A percentile compares a stretch with the other conserved stretches of the same genome.
Evolutionary conservation across 1,140 invertebrate species (phyloP).

Genomic region (Thereuonema tuberculata): DNA sequence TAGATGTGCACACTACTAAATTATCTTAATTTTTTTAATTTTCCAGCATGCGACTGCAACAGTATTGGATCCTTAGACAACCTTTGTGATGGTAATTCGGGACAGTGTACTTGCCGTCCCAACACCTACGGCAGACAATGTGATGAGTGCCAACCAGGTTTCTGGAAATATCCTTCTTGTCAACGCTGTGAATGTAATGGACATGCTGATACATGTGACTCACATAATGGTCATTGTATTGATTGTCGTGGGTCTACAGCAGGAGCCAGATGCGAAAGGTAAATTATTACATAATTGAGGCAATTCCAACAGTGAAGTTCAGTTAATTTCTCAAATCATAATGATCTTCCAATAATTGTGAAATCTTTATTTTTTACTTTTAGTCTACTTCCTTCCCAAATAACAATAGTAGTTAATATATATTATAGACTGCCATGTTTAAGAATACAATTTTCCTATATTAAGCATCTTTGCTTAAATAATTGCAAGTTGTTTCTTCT

Average conservation of each 20-base stretch:
- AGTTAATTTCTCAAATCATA: too few relatives aligned
- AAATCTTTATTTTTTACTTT: too few relatives aligned
- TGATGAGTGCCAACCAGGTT: slow-evolving; percentile 86
- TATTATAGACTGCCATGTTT: too few relatives aligned
- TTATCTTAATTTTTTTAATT: slow-evolving; percentile 6
- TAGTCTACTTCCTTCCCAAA: too few relatives aligned
- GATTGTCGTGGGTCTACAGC: slow-evolving; percentile 75
- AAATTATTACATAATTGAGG: slow-evolving; percentile 19
- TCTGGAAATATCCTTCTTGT: slow-evolving; percentile 93
- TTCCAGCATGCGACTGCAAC: slow-evolving; percentile 82
- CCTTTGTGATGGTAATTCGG: slow-evolving; percentile 72
- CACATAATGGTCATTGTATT: slow-evolving; percentile 77
- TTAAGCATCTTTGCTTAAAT: too few relatives aligned
- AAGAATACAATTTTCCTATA: too few relatives aligned
- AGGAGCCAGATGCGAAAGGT: slow-evolving; percentile 74
- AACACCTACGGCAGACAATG: slow-evolving; percentile 90
- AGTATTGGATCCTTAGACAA: slow-evolving; percentile 86
- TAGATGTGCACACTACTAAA: too few relatives aligned
- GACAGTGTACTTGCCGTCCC: slow-evolving; percentile 84
- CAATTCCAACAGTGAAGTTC: too few relatives aligned
- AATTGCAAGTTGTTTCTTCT: too few relatives aligned
- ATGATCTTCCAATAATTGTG: too few relatives aligned
- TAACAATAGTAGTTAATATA: too few relatives aligned
- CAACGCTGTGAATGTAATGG: slow-evolving; percentile 91
- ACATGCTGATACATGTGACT: slow-evolving; percentile 86